Percentiles rank a stretch among this genome's conserved stretches.
These are phyloP conservation scores for Hypomecis punctinalis DNA, from an alignment of 2,888 invertebrate genomes.

Conservation along the genomic window DNA sequence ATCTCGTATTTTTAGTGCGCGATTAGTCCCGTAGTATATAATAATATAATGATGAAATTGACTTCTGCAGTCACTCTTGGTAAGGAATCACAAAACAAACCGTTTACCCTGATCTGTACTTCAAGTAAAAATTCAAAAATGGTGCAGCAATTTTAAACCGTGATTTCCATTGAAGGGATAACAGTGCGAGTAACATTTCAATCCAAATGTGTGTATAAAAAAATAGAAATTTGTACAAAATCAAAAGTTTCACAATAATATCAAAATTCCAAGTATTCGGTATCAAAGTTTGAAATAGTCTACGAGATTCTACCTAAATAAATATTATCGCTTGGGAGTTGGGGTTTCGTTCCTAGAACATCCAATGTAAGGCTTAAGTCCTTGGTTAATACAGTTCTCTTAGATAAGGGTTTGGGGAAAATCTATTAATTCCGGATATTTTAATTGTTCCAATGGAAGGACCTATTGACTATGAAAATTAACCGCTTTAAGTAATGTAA, in stretches of 20 bases:
- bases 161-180: conserved; percentile 43
- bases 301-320: conserved; percentile 42
- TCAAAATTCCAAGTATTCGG: conserved; percentile 47
- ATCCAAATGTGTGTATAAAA: conserved; percentile 45
- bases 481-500: no score
- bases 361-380: background rate
- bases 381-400: conserved; percentile 7
- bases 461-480: no score
- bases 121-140: conserved; percentile 72
- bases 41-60: conserved; percentile 5
- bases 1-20: no score
- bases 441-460: no score
- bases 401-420: background rate
- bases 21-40: no score
- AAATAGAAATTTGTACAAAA: conserved; percentile 46
- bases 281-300: conserved; percentile 47
- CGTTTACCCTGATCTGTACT: conserved; percentile 67
- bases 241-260: conserved; percentile 48
- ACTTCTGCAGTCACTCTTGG: conserved; percentile 41
- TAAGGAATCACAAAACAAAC: conserved; percentile 42
- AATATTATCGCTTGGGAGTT: conserved; percentile 41
- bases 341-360: conserved; percentile 6
- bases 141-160: conserved; percentile 42
- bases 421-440: background rate
- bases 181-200: conserved; percentile 41